Evolutionary conservation across 1,140 invertebrate species (phyloP).

Genomic region (Aphis craccivora): DNA sequence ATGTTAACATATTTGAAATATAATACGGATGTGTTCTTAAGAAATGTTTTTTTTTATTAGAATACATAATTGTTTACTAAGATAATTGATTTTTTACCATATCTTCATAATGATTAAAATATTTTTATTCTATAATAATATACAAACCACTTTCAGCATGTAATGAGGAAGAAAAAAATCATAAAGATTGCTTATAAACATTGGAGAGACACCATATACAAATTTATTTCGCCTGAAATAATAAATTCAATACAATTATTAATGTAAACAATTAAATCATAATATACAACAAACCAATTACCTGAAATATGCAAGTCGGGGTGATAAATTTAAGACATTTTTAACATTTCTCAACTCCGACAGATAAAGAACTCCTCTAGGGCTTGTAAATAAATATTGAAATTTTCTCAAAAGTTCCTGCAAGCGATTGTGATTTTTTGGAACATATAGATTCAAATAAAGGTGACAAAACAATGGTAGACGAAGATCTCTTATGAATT

Average conservation of each 20-base stretch:
- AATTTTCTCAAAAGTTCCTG: slow-evolving; percentile 1
- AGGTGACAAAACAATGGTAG: slow-evolving; percentile 44
- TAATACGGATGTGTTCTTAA: not conserved
- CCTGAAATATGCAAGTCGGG: not conserved
- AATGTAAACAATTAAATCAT: not conserved
- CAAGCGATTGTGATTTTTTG: not conserved
- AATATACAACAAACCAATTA: not conserved
- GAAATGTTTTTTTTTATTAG: not conserved
- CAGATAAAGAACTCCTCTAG: not conserved
- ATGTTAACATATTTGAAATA: not conserved
- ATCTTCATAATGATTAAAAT: not conserved
- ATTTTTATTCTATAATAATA: not conserved
- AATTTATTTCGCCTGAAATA: slow-evolving; percentile 33
- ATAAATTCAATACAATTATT: not conserved
- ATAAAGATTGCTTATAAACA: not conserved
- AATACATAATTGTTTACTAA: not conserved
- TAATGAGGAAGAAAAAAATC: not conserved
- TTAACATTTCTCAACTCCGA: not conserved
- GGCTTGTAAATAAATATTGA: slow-evolving; percentile 11
- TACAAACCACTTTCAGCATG: slow-evolving; percentile 18
- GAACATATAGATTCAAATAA: slow-evolving; percentile 37
- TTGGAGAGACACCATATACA: not conserved
- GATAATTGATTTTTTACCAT: not conserved
- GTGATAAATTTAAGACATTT: not conserved
- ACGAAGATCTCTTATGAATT: not conserved